Conservation (phyloP, 2,797 vertebrate genomes). For the Pseudochirops cupreus region DNA sequence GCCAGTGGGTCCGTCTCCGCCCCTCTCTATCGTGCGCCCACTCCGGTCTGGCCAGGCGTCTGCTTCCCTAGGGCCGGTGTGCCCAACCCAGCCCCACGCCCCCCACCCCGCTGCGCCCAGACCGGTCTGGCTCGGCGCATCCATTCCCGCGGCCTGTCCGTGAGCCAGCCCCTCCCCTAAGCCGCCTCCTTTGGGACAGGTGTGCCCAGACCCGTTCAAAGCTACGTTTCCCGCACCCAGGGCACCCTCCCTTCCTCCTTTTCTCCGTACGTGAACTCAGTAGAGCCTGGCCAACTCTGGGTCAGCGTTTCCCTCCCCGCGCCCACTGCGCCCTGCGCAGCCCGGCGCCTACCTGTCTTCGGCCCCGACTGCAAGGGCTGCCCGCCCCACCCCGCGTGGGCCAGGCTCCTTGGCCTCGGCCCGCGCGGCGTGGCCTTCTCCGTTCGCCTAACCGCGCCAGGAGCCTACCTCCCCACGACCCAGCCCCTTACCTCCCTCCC, state of each 20-base stretch:
- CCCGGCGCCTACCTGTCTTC: neutral
- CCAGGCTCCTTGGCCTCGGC: too few relatives aligned
- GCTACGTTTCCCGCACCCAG: neutral
- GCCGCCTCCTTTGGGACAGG: neutral
- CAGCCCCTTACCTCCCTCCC: slow-evolving; percentile 52
- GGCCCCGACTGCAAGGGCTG: neutral
- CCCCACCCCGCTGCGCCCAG: neutral
- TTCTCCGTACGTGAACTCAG: neutral
- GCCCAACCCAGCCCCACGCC: neutral
- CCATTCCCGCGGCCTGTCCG: neutral
- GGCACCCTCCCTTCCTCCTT: neutral
- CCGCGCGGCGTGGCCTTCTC: neutral
- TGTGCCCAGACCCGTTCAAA: neutral
- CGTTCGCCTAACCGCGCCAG: neutral
- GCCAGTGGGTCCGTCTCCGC: neutral
- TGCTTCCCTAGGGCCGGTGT: neutral
- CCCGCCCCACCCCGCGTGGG: neutral
- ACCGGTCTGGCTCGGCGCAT: neutral
- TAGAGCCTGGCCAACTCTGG: neutral
- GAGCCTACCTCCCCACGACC: slow-evolving; percentile 53
- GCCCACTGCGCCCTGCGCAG: neutral
- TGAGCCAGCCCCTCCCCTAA: neutral
- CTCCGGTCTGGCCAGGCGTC: neutral
- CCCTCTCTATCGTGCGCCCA: neutral
- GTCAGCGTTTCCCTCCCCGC: neutral